Percentiles rank a stretch among this genome's conserved stretches.
Evolutionary conservation across 2,888 invertebrate genomes (phyloP).

Genomic region (Drosophila conformis): DNA sequence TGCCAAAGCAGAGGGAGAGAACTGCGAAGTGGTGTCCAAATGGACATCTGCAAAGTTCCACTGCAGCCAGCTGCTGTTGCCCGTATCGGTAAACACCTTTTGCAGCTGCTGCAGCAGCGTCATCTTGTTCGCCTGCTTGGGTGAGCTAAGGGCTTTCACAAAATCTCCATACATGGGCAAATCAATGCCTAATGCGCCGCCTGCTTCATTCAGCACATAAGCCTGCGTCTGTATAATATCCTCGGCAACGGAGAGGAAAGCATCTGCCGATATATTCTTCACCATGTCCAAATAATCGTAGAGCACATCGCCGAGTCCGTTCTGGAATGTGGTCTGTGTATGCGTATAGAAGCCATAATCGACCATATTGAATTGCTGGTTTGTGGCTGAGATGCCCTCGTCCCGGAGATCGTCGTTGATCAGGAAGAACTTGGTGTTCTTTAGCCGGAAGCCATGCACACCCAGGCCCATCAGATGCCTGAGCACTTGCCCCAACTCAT

Average conservation of each 20-base stretch:
- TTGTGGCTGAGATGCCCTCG: constrained; percentile 74
- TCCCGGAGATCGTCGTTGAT: constrained; percentile 85
- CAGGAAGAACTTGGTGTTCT: constrained; percentile 88
- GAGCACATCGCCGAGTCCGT: constrained; percentile 86
- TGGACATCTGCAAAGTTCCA: constrained; percentile 82
- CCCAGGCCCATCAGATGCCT: constrained; percentile 90
- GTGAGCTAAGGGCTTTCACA: constrained; percentile 67
- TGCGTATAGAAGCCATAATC: constrained; percentile 89
- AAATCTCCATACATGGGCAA: constrained; percentile 83
- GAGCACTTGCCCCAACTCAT: constrained; percentile 89
- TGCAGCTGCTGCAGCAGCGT: constrained; percentile 72
- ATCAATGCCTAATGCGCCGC: constrained; percentile 79
- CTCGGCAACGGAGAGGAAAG: constrained; percentile 84
- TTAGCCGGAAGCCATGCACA: constrained; percentile 91
- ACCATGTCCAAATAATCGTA: constrained; percentile 88
- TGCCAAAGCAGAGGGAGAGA: constrained; percentile 85
- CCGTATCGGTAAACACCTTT: constrained; percentile 64
- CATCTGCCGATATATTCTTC: constrained; percentile 86
- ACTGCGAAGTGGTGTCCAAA: constrained; percentile 47
- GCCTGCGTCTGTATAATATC: constrained; percentile 80
- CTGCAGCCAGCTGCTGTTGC: constrained; percentile 82
- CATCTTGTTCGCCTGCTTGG: constrained; percentile 54
- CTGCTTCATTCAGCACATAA: constrained; percentile 65
- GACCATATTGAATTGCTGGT: constrained; percentile 73
- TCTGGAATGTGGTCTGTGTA: constrained; percentile 88